These are phyloP conservation scores for Metopolophium dirhodum DNA, from an alignment of 1,140 invertebrate genomes.

Conservation along the genomic window DNA sequence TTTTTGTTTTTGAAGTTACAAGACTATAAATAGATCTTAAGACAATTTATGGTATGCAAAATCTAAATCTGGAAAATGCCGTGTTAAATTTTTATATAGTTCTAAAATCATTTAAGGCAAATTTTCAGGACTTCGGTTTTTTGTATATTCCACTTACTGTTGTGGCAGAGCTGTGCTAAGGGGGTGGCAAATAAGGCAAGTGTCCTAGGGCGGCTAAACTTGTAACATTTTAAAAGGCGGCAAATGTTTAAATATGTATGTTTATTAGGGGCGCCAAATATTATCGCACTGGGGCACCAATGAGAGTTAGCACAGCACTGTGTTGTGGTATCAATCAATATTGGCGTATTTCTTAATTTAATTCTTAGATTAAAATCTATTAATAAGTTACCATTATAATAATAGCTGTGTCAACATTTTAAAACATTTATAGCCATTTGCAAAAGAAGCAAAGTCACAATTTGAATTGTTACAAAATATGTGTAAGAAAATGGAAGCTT, in stretches of 20 bases:
- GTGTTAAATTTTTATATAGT: background rate
- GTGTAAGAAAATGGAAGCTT: conserved; percentile 89
- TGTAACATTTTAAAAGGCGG: too few species aligned
- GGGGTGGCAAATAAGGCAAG: too few species aligned
- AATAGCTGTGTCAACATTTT: background rate
- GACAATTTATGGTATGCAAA: background rate
- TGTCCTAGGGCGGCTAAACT: too few species aligned
- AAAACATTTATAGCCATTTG: conserved; percentile 69
- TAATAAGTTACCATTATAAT: background rate
- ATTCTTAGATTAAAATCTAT: background rate
- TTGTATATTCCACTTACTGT: background rate
- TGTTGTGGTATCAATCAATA: background rate
- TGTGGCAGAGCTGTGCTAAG: background rate
- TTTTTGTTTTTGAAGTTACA: background rate
- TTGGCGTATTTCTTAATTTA: background rate
- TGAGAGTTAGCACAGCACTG: too few species aligned
- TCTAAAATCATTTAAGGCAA: background rate
- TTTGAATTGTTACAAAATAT: conserved; percentile 89
- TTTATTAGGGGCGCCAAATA: too few species aligned
- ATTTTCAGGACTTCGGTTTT: background rate
- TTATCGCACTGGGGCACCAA: too few species aligned
- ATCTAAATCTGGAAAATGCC: background rate
- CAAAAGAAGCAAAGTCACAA: conserved; percentile 80
- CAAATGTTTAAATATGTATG: too few species aligned
- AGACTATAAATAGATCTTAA: background rate